Base-by-base conservation (phyloP, 2,797 vertebrate species). In the Gambusia yucatana region DNA sequence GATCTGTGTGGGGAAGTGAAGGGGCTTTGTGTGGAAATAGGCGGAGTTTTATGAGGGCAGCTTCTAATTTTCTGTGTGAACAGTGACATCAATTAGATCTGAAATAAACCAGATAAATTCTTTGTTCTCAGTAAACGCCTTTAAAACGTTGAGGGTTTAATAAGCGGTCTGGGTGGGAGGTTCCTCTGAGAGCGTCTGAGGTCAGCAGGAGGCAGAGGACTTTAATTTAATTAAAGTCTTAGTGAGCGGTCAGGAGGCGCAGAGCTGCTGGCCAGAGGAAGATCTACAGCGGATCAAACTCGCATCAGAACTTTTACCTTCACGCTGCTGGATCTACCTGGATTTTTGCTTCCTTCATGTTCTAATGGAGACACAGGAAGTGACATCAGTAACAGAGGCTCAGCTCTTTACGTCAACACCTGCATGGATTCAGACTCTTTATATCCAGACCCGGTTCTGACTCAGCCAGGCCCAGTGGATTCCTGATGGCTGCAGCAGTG, bases 211-310 rank as follows among this genome's bases (percentile, higher is more conserved):
- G 73, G 83, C 7, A 10, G 63, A 8, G 46, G 47, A 48, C 47
- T 50, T 50, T 91, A 84, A 91, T 87, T 90, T 1, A 10, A 91
- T 92, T 90, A 89, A 88, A 65, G 91, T 82, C 82, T 92, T 91
- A 92, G 86, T 2, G 80, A 71, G 79, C 67, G 72, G 57, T 16
- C 30, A 73, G 78, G 50, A 70, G 70, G 63, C 39, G 36, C 36
- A 0, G 63, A 1, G 36, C 63, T 67, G 48, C 17, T 46, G 50
- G 11, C 20, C 30, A 63, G 59, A 70, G 48, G 48, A 44, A 41
- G 61, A 79, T 48, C 22, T 4, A 5, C 17, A 61, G 43, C 65
- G 10, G 73, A 77, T 79, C 33, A 1, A 81, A 80, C 76, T 75
- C 77, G 36, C 73, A 14, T 84, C 84, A 85, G 73, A 78, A 52